Conservation (phyloP, 2,797 vertebrate species). For the Spinus pinus region DNA sequence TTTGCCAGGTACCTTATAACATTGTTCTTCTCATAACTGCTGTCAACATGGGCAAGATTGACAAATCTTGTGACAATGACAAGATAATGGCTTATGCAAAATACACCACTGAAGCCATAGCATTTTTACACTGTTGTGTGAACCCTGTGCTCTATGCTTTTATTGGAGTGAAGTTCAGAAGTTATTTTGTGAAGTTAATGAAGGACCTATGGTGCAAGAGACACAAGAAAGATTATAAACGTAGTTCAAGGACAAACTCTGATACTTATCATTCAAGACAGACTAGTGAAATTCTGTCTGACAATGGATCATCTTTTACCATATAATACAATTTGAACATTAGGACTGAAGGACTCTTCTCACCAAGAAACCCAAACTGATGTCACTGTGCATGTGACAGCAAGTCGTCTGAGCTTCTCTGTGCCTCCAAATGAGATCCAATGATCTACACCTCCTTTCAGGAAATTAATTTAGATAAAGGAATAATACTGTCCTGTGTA, state of each 20-base stretch:
- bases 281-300: slow-evolving; percentile 79
- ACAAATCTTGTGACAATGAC: slow-evolving; percentile 36
- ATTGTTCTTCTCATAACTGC: slow-evolving; percentile 75
- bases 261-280: slow-evolving; percentile 78
- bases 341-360: not conserved
- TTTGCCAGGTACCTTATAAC: slow-evolving; percentile 89
- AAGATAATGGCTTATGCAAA: slow-evolving; percentile 28
- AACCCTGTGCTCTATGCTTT: slow-evolving; percentile 95
- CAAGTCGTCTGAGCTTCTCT: not conserved
- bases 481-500: not conserved
- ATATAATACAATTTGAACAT: slow-evolving; percentile 68
- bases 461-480: not conserved
- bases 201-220: slow-evolving; percentile 81
- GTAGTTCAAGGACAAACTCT: slow-evolving; percentile 72
- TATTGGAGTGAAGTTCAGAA: slow-evolving; percentile 89
- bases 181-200: slow-evolving; percentile 84
- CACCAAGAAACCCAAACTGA: not conserved
- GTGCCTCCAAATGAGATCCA: not conserved
- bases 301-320: slow-evolving; percentile 84
- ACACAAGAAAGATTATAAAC: slow-evolving; percentile 72
- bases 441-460: not conserved
- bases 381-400: not conserved
- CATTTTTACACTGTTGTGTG: slow-evolving; percentile 91
- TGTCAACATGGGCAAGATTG: slow-evolving; percentile 6
- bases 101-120: slow-evolving; percentile 75